These are phyloP conservation scores for Augochlorella aurata DNA, from an alignment of 2,888 invertebrate genomes.

Conservation along the genomic window DNA sequence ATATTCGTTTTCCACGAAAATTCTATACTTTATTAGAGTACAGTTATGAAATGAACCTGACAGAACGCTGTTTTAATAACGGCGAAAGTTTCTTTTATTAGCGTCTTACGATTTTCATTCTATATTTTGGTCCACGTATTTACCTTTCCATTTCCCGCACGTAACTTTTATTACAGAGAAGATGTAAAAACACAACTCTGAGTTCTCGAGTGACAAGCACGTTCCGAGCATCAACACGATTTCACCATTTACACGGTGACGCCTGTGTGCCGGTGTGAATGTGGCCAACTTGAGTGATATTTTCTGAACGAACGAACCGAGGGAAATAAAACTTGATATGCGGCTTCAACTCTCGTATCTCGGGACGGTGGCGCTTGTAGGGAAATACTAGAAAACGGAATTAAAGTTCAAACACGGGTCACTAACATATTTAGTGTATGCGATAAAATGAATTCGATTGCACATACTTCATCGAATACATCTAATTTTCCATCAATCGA, in stretches of 20 bases:
- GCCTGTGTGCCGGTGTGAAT: conserved; percentile 14
- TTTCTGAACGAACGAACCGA: conserved; percentile 31
- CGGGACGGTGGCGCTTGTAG: conserved; percentile 1
- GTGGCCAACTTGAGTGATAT: conserved; percentile 17
- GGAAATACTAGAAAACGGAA: neutral
- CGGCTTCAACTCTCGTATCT: conserved; percentile 17
- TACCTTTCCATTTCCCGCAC: conserved; percentile 2
- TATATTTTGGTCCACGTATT: neutral
- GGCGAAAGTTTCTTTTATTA: conserved; percentile 4
- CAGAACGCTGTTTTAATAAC: conserved; percentile 3
- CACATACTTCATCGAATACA: too few species aligned
- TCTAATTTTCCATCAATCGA: too few species aligned
- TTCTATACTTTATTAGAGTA: neutral
- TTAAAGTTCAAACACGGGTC: neutral
- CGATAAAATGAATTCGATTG: neutral
- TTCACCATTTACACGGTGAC: conserved; percentile 42
- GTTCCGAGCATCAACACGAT: conserved; percentile 40
- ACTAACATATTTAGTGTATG: neutral
- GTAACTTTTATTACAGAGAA: neutral
- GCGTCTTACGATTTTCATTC: neutral
- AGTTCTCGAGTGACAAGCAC: conserved; percentile 31
- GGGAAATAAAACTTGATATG: conserved; percentile 38
- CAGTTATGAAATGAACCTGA: neutral
- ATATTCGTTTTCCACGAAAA: neutral
- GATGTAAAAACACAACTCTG: conserved; percentile 34